Evolutionary conservation across 1,140 invertebrate species (phyloP), one percentile per base, ranked within the genome.

Genomic region (Solenopsis invicta): DNA sequence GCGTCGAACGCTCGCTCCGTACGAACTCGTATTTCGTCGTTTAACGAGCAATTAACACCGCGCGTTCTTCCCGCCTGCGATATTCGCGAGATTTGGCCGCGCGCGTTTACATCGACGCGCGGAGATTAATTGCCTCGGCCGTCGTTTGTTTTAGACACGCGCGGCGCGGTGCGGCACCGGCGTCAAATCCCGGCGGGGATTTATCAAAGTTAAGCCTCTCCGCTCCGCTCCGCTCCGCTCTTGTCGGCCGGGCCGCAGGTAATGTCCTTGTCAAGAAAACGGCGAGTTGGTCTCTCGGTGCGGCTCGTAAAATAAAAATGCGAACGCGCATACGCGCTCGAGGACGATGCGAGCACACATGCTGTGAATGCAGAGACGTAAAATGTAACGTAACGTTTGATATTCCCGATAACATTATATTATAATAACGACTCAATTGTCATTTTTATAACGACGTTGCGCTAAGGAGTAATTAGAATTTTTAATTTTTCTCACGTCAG

Each of bases 331-430:
- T 90, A 56, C 16, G 9, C 66, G 92, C 88, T 93, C 90, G 90
- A 90, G 92, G 89, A 91, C 78, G 89, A 85, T 76, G 81, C 88
- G 77, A 76, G 87, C 84, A 69, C 59, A 85, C 69, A 41, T 45
- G 75, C 74, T 69, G 66, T 37, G 71, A 78, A 69, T 66, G 56
- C 37, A 62, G 48, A 71, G 61, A 77, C 45, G 52, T 71, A 59
- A 82, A 71, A 59, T 37, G 50, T 34, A 29, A 50, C 21, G 34
- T 67, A 72, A n/a, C 13, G 16, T 24, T 24, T 72, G 41, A 41
- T 41, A 48, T 45, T 59, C 18, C 13, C 52, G 24, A 48, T 45
- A 34, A 61, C 13, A 21, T 78, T 80, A 41, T 66, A 54, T 24
- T 29, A 29, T 29, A 29, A 29, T 41, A 54, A 69, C 13, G 41